Evolutionary conservation across 2,113 vertebrate species (phyloP).

Genomic region (Dolichallabes microphthalmus): DNA sequence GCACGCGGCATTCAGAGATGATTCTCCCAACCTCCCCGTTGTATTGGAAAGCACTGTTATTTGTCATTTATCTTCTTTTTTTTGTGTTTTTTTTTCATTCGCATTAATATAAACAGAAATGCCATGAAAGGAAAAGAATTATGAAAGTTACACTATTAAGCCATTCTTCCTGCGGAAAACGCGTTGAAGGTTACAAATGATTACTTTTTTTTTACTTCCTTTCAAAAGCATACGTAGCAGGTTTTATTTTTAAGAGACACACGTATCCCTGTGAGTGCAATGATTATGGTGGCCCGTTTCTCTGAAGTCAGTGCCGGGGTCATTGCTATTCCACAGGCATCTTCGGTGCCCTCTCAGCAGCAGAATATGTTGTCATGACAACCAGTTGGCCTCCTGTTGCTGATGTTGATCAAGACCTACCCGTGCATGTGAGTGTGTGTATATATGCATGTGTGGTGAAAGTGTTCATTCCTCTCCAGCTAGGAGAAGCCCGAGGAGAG

Average conservation of each 20-base stretch:
- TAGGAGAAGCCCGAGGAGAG: slow-evolving; percentile 47
- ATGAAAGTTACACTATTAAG: background rate
- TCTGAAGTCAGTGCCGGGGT: slow-evolving; percentile 59
- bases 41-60: background rate
- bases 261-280: slow-evolving; percentile 40
- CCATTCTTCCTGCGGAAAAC: slow-evolving; percentile 11
- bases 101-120: slow-evolving; percentile 2
- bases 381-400: slow-evolving; percentile 66
- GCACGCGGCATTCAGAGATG: background rate
- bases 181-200: slow-evolving; percentile 24
- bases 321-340: slow-evolving; percentile 73
- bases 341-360: slow-evolving; percentile 60
- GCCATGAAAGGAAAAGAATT: background rate
- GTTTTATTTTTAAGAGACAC: background rate
- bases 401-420: slow-evolving; percentile 66
- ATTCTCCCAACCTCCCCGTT: background rate
- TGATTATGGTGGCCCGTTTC: slow-evolving; percentile 45
- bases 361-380: slow-evolving; percentile 68
- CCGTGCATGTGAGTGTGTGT: slow-evolving; percentile 40
- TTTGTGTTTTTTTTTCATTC: no score
- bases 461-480: slow-evolving; percentile 58
- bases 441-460: slow-evolving; percentile 29
- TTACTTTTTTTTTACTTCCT: background rate
- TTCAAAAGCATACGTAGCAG: slow-evolving; percentile 5
- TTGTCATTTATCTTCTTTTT: slow-evolving; percentile 20